Percentiles rank a stretch among this genome's conserved stretches.
phyloP scores from a whole-genome alignment of 2,113 vertebrate genomes.

The Morone saxatilis region DNA sequence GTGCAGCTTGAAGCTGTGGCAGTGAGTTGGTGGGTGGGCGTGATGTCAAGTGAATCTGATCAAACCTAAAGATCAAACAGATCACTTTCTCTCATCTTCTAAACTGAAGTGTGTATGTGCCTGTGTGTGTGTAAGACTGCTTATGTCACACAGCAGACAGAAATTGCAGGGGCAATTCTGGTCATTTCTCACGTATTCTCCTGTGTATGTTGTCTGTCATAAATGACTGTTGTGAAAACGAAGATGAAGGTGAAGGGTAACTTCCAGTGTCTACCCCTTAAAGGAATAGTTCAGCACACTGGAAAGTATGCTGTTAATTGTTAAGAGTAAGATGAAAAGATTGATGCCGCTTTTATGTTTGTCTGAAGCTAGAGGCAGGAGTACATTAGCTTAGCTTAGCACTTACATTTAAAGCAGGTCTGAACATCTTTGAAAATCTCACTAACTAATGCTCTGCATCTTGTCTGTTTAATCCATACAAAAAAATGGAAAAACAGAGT shows the following conservation, averaged over 20 bases:
- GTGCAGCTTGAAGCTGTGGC: conserved; percentile 42
- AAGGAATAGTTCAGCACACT: background rate
- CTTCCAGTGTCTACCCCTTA: background rate
- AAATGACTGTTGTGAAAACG: background rate
- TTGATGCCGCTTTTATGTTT: background rate
- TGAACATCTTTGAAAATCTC: background rate
- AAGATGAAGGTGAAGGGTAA: background rate
- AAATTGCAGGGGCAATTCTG: background rate
- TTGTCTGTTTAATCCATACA: no score
- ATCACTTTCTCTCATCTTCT: conserved; percentile 61
- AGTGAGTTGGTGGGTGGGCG: conserved; percentile 32
- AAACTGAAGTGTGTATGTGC: conserved; percentile 13
- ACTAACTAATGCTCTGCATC: background rate
- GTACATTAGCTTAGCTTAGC: background rate
- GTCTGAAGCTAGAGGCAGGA: no score
- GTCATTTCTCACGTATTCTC: background rate
- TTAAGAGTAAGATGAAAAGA: background rate
- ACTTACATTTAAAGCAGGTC: background rate
- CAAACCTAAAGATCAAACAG: conserved; percentile 63
- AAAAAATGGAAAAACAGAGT: no score
- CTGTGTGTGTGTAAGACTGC: background rate
- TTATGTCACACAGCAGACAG: conserved; percentile 20
- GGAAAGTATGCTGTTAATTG: background rate
- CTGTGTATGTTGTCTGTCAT: conserved; percentile 1
- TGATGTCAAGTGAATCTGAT: conserved; percentile 58